Conservation (phyloP, 2,797 vertebrate genomes). For the Euphonia xanthogaster region DNA sequence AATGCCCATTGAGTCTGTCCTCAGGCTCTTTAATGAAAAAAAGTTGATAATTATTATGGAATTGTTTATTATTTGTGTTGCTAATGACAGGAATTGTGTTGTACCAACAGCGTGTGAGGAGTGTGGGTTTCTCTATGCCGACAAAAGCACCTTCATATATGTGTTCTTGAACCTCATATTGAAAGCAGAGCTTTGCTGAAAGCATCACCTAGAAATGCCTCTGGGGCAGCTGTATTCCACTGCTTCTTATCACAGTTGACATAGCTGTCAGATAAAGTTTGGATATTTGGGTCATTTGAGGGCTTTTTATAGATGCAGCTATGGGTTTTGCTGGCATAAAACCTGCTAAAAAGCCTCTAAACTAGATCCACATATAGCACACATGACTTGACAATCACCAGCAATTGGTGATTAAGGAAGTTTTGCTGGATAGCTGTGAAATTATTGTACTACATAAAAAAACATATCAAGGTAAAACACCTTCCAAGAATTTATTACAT, state of each 20-base stretch:
- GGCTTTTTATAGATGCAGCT: not conserved
- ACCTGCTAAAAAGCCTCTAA: not conserved
- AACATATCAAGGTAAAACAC: not conserved
- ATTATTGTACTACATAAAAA: not conserved
- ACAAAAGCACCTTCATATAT: not conserved
- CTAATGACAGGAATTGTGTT: not conserved
- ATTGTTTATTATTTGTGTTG: not conserved
- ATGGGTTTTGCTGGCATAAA: not conserved
- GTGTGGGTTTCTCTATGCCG: not conserved
- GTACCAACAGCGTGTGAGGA: not conserved
- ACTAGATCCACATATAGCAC: not conserved
- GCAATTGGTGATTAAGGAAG: not conserved
- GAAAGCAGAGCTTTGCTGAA: not conserved
- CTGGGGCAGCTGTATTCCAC: not conserved
- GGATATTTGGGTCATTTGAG: not conserved
- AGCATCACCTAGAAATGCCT: not conserved
- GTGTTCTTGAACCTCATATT: not conserved
- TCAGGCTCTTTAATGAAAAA: not conserved
- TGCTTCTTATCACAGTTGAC: not conserved
- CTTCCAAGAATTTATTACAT: not conserved
- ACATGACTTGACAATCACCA: not conserved
- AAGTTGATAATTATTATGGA: not conserved
- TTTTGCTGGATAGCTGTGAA: not conserved
- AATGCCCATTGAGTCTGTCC: not conserved
- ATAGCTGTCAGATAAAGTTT: not conserved